Evolutionary conservation across 2,797 vertebrate species (phyloP).

Genomic region (Tadarida brasiliensis): DNA sequence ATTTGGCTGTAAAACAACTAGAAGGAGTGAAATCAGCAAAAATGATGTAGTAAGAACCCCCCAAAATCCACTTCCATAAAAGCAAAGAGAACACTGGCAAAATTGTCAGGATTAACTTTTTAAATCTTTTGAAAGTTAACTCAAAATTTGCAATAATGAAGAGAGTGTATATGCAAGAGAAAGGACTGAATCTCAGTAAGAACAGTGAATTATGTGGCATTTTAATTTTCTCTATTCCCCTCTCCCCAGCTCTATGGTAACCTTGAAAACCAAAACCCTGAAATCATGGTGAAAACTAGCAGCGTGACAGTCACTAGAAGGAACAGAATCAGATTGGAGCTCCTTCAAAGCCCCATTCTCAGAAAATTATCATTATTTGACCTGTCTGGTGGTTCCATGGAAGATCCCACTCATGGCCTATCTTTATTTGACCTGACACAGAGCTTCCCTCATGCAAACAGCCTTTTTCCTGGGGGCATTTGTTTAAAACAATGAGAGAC

Average conservation of each 20-base stretch:
- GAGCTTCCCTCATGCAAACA: neutral
- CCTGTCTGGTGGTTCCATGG: neutral
- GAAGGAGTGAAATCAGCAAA: conserved; percentile 29
- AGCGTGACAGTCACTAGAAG: neutral
- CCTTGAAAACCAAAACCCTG: neutral
- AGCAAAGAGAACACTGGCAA: neutral
- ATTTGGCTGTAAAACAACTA: neutral
- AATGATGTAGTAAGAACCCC: neutral
- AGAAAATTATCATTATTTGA: neutral
- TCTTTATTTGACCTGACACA: conserved; percentile 42
- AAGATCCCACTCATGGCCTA: neutral
- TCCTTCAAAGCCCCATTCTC: neutral
- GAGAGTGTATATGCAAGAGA: neutral
- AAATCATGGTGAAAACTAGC: neutral
- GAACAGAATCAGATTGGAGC: neutral
- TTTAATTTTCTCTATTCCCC: conserved; percentile 15
- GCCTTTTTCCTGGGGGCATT: neutral
- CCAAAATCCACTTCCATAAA: neutral
- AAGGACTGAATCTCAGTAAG: neutral
- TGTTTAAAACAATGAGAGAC: conserved; percentile 3
- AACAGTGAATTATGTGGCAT: conserved; percentile 19
- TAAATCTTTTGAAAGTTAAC: neutral
- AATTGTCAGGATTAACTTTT: neutral
- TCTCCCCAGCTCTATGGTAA: neutral
- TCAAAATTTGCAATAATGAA: conserved; percentile 1